phyloP scores from a whole-genome alignment of 2,113 vertebrate genomes.

The Limnothrissa miodon region DNA sequence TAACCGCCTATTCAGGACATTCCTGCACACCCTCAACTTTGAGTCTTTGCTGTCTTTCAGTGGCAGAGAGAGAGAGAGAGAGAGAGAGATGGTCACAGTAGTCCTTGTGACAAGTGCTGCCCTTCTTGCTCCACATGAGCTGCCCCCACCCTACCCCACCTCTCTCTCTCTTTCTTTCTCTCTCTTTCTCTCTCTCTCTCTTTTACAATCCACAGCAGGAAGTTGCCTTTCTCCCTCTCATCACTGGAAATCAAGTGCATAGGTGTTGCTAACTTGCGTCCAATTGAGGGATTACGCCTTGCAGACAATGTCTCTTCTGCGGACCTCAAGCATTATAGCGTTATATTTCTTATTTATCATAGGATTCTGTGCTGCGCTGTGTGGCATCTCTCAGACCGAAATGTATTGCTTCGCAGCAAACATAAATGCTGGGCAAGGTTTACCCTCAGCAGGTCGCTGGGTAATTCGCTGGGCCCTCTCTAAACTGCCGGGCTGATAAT shows the following conservation, averaged over 20 bases:
- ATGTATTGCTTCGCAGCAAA: not conserved
- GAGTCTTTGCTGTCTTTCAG: slow-evolving; percentile 63
- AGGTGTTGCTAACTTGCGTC: slow-evolving; percentile 66
- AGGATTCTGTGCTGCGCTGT: not conserved
- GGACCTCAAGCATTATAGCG: slow-evolving; percentile 50
- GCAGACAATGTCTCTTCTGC: slow-evolving; percentile 39
- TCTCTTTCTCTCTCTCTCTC: not conserved
- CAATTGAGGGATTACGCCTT: slow-evolving; percentile 57
- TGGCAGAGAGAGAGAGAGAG: slow-evolving; percentile 38
- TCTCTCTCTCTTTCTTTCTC: not conserved
- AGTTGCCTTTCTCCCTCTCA: slow-evolving; percentile 24
- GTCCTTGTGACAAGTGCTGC: slow-evolving; percentile 63
- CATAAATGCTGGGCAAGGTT: not conserved
- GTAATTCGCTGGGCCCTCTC: not conserved
- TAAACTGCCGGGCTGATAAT: not conserved
- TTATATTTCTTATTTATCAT: slow-evolving; percentile 46
- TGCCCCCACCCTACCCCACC: slow-evolving; percentile 2
- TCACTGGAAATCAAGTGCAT: slow-evolving; percentile 46
- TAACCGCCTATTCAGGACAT: slow-evolving; percentile 66
- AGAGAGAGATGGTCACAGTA: slow-evolving; percentile 50
- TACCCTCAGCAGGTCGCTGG: not conserved
- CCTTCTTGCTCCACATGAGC: slow-evolving; percentile 52
- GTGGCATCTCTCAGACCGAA: not conserved
- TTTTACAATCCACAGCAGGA: slow-evolving; percentile 16
- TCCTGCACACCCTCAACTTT: slow-evolving; percentile 66